Evolutionary conservation across 2,113 vertebrate genomes (phyloP), one percentile per base, ranked within the genome.

Genomic region (Caranx melampygus): DNA sequence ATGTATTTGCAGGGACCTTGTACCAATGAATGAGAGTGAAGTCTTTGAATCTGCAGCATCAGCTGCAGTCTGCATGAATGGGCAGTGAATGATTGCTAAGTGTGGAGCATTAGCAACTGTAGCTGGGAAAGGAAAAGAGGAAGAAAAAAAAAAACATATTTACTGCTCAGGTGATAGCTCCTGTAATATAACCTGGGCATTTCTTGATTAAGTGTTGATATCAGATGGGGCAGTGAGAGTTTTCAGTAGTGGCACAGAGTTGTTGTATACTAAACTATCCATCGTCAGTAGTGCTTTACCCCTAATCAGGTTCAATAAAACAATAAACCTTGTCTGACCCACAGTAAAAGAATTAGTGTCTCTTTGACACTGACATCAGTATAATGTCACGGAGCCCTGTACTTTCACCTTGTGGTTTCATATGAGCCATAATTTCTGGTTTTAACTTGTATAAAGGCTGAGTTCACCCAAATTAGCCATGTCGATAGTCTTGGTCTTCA

Each of bases 1-100:
- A 31, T 6, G n/a, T 18, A 16, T 55, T 72, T 58, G 5, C 20
- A 26, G 68, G 21, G 37, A 3, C 15, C 0, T 45, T 47, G 55
- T 79, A 60, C 83, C 60, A 83, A 54, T 45, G 33, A 31, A 4
- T 47, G 67, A 33, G 61, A 64, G 47, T 47, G 20, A 68, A 80
- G 73, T 79, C 74, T 70, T 72, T 83, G 55, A 69, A 70, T 26
- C 40, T 69, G 14, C 21, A 5, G 3, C 35, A 47, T 75, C 59
- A 33, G 69, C 16, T 54, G 35, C 67, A 80, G 78, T 52, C 15
- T 61, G 35, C 9, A 16, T 49, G 10, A 70, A 31, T 26, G 52
- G n/a, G 21, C 18, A 40, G 18, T n/a, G 8, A 33, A 21, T 34
- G 65, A 31, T 21, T 59, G 66, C 72, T 65, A 55, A 77, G 37